Evolutionary conservation across 2,113 vertebrate species (phyloP).

Genomic region (Gracilinanus agilis): DNA sequence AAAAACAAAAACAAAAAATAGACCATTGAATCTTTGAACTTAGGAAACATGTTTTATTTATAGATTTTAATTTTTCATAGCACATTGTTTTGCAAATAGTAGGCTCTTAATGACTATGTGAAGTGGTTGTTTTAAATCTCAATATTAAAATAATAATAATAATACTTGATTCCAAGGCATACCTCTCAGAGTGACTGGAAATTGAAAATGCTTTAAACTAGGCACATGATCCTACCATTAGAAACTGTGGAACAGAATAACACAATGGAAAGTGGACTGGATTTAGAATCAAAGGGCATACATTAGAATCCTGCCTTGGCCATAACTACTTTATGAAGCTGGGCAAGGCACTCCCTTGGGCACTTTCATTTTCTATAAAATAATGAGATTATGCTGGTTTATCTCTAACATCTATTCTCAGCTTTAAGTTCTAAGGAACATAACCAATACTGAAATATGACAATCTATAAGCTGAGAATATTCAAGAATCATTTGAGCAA

Average conservation of each 20-base stretch:
- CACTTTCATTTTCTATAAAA: neutral
- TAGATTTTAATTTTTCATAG: neutral
- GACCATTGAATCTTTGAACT: neutral
- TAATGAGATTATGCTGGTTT: neutral
- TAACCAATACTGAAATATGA: neutral
- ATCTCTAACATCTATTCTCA: neutral
- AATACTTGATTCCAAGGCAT: neutral
- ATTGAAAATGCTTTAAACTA: neutral
- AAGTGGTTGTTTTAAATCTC: neutral
- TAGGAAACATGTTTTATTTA: neutral
- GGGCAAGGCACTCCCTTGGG: neutral
- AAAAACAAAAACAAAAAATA: neutral
- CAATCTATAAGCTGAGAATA: constrained; percentile 49
- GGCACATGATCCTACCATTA: constrained; percentile 36
- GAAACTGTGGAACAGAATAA: neutral
- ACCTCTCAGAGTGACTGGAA: constrained; percentile 9
- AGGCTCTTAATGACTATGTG: neutral
- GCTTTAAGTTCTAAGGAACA: neutral
- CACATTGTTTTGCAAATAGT: neutral
- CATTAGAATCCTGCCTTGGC: neutral
- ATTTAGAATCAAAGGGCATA: neutral
- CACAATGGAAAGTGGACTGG: neutral
- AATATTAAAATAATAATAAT: neutral
- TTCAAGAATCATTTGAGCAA: constrained; percentile 65
- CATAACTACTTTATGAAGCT: neutral